A percentile compares a stretch with the other conserved stretches of the same genome.
Conservation (phyloP, 2,888 invertebrate genomes). For the Actias luna region DNA sequence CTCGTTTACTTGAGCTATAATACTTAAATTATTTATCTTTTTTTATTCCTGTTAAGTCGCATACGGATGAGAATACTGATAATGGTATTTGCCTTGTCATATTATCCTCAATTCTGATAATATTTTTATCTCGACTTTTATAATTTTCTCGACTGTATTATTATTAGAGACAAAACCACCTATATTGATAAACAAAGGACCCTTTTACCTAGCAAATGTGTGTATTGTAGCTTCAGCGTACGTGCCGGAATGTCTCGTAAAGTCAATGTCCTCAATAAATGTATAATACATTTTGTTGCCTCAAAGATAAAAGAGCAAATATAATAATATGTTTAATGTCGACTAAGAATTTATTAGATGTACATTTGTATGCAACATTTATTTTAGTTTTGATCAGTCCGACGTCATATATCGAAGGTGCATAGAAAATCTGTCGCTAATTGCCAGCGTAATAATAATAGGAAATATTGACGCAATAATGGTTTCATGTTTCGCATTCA, state of each 20-base stretch:
- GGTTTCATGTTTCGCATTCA: not conserved
- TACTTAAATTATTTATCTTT: slow-evolving; percentile 61
- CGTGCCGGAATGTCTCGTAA: slow-evolving; percentile 57
- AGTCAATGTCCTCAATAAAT: slow-evolving; percentile 43
- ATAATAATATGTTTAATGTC: slow-evolving; percentile 20
- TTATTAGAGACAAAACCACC: slow-evolving; percentile 34
- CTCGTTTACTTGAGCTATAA: slow-evolving; percentile 58
- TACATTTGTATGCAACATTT: not conserved
- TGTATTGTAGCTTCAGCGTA: slow-evolving; percentile 28
- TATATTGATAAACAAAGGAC: slow-evolving; percentile 43
- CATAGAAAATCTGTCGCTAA: not conserved
- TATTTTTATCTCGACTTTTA: slow-evolving; percentile 3
- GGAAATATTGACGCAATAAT: not conserved
- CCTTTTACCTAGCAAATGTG: slow-evolving; percentile 29
- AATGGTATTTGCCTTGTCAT: slow-evolving; percentile 34
- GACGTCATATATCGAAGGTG: not conserved
- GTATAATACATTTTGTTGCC: slow-evolving; percentile 22
- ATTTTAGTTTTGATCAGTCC: not conserved
- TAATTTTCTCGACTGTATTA: slow-evolving; percentile 19
- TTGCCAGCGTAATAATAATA: not conserved
- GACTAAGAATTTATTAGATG: not conserved
- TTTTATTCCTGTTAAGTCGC: slow-evolving; percentile 51
- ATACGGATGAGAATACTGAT: slow-evolving; percentile 46
- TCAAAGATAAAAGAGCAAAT: slow-evolving; percentile 28
- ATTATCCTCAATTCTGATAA: slow-evolving; percentile 13